phyloP scores from a whole-genome alignment of 1,140 invertebrate genomes.

The Probaryconus sp. region DNA sequence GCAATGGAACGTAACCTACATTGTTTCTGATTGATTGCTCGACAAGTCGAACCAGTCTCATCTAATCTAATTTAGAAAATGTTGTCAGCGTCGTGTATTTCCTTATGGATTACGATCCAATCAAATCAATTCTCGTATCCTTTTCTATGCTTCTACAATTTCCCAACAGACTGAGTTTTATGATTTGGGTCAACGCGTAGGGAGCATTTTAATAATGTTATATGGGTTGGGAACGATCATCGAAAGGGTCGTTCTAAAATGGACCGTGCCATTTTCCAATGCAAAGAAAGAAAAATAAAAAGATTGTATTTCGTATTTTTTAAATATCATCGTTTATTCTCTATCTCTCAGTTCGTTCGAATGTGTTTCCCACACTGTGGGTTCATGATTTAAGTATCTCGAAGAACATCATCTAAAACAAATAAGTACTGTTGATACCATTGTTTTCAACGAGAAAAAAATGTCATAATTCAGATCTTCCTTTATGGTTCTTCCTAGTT shows the following conservation, averaged over 20 bases:
- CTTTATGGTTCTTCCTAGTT: constrained; percentile 9
- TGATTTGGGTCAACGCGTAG: too few species aligned
- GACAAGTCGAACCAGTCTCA: constrained; percentile 36
- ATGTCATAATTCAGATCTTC: constrained; percentile 27
- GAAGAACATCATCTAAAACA: neutral
- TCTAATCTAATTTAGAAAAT: constrained; percentile 51
- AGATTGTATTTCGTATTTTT: too few species aligned
- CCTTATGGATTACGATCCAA: constrained; percentile 20
- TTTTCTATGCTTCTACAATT: neutral
- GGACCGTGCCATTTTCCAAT: too few species aligned
- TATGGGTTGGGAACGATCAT: too few species aligned
- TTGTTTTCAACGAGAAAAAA: constrained; percentile 6
- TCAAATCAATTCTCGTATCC: constrained; percentile 24
- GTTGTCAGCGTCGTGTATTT: constrained; percentile 19
- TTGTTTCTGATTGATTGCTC: constrained; percentile 43
- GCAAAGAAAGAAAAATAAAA: too few species aligned
- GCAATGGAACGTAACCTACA: constrained; percentile 34
- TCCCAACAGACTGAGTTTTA: neutral
- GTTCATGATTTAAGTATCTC: too few species aligned
- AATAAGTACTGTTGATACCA: neutral
- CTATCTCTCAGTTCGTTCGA: too few species aligned
- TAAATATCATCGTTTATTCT: too few species aligned
- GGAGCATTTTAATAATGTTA: too few species aligned
- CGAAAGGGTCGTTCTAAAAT: too few species aligned
- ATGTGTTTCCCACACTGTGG: constrained; percentile 11